Evolutionary conservation across 1,140 invertebrate genomes (phyloP).

Genomic region (Hetaerina americana): DNA sequence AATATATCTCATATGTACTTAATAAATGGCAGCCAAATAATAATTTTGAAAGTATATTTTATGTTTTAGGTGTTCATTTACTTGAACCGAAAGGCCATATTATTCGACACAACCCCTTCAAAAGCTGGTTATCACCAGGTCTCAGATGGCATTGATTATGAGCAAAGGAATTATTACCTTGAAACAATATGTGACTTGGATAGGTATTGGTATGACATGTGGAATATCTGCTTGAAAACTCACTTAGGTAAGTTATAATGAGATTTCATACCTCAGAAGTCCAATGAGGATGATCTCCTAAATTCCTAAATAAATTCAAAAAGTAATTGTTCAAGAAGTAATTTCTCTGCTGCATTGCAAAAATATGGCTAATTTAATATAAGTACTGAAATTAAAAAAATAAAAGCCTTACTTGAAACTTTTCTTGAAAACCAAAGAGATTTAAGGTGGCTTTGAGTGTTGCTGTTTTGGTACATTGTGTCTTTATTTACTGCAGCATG

Average conservation of each 20-base stretch:
- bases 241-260: slow-evolving; percentile 37
- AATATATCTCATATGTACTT: neutral
- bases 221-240: slow-evolving; percentile 51
- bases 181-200: slow-evolving; percentile 38
- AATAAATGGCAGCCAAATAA: too few relatives aligned
- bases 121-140: slow-evolving; percentile 47
- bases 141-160: slow-evolving; percentile 39
- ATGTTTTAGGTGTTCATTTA: slow-evolving; percentile 45
- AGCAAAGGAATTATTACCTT: slow-evolving; percentile 40
- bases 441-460: too few relatives aligned
- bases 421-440: too few relatives aligned
- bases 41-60: slow-evolving; percentile 6
- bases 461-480: too few relatives aligned
- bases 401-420: too few relatives aligned
- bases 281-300: too few relatives aligned
- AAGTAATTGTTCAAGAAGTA: too few relatives aligned
- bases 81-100: slow-evolving; percentile 43
- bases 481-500: too few relatives aligned
- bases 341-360: too few relatives aligned
- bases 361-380: too few relatives aligned
- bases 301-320: too few relatives aligned
- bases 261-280: slow-evolving; percentile 24
- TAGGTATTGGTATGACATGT: slow-evolving; percentile 61
- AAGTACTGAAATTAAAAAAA: too few relatives aligned
- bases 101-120: slow-evolving; percentile 53